phyloP scores from a whole-genome alignment of 2,797 vertebrate genomes.

The Cirrhinus molitorella region DNA sequence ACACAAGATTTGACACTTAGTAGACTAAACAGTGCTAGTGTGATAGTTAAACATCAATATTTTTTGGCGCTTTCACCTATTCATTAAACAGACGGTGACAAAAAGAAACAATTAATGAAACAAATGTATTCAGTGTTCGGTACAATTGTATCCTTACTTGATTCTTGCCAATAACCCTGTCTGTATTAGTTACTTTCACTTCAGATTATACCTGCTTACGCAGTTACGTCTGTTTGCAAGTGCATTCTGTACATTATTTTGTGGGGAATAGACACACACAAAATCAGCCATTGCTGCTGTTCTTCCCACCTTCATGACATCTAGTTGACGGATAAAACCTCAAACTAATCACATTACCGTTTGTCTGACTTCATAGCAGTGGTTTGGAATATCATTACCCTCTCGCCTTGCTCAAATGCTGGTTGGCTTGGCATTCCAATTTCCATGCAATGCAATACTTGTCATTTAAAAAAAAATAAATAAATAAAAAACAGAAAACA shows the following conservation, averaged over 20 bases:
- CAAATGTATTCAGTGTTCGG: background rate
- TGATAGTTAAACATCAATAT: conserved; percentile 51
- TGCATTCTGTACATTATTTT: background rate
- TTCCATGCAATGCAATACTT: background rate
- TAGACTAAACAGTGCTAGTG: conserved; percentile 42
- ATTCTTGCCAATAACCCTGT: background rate
- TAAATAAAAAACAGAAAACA: background rate
- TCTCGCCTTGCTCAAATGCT: background rate
- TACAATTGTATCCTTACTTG: conserved; percentile 1
- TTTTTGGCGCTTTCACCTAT: background rate
- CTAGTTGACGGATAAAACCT: conserved; percentile 2
- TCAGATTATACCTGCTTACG: background rate
- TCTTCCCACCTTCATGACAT: conserved; percentile 2
- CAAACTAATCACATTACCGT: conserved; percentile 27
- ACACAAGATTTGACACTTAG: conserved; percentile 36
- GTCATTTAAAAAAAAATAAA: background rate
- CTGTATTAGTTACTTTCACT: background rate
- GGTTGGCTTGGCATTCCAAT: background rate
- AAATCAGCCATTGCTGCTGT: background rate
- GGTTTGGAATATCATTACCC: conserved; percentile 1
- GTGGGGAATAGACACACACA: conserved; percentile 3
- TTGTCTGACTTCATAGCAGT: background rate
- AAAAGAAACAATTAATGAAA: background rate
- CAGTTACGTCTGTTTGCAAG: background rate
- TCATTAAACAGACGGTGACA: background rate